Base-by-base conservation (phyloP, 1,140 invertebrate species). In the Contarinia nasturtii region DNA sequence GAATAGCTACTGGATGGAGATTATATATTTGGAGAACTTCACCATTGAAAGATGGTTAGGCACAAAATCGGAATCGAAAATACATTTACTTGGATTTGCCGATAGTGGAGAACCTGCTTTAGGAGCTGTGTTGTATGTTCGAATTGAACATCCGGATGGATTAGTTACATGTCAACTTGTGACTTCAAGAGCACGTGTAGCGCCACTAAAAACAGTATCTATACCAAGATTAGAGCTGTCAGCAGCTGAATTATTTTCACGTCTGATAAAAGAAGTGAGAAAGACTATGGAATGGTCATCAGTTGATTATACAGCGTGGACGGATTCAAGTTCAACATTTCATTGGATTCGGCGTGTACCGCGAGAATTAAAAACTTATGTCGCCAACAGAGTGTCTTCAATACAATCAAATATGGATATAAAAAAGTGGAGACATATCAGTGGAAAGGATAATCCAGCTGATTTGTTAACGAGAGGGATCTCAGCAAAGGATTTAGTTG, bases 161-260 rank as follows among this genome's bases (percentile, higher is more conserved):
- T 37, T 51, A 20, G 18, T 51, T 36, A 44, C 20, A 7, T 38
- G 33, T n/a, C 4, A 22, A 19, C 5, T 50, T 65, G 36, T 67
- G 7, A 49, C 54, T 33, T 54, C 62, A 3, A 67, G 64, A 53
- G 50, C 53, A 15, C 48, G 56, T 43, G 60, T 67, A 7, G 52
- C 64, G 11, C 66, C 67, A 7, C n/a, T 62, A 2, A 60, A 63
- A 50, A 47, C 46, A 15, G 53, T 62, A 2, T 3, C 27, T 27
- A 55, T 69, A 33, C 63, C 65, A 1, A 22, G 61, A 41, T 49
- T 71, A 33, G 69, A 71, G 55, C 51, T 72, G 1, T 61, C 54
- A 40, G 68, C 33, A 40, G 67, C 69, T 11, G 41, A 58, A 1
- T 43, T 70, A 20, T 22, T 63, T 18, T 48, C 55, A 8, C 38